A percentile compares a stretch with the other conserved stretches of the same genome.
phyloP scores from a whole-genome alignment of 2,113 vertebrate genomes.

The Ochotona curzoniae region DNA sequence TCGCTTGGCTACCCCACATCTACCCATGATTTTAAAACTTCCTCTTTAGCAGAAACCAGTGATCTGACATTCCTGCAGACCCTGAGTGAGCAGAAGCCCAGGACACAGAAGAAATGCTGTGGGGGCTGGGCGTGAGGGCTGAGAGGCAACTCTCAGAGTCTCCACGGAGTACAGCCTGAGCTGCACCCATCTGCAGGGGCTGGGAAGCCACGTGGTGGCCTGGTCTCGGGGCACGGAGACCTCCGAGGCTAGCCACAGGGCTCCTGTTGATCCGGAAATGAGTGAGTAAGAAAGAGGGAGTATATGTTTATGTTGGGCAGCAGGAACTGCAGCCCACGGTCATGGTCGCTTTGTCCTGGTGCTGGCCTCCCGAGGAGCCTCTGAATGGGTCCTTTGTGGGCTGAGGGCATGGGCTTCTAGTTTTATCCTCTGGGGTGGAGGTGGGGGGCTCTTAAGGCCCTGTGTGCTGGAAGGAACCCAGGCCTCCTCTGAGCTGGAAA shows the following conservation, averaged over 20 bases:
- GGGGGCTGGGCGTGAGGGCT: too few relatives aligned
- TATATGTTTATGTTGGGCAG: neutral
- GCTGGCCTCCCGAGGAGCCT: neutral
- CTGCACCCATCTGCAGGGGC: neutral
- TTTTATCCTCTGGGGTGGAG: neutral
- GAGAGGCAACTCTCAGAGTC: neutral
- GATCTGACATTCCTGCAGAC: neutral
- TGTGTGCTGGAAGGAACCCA: slow-evolving; percentile 13
- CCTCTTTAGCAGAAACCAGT: neutral
- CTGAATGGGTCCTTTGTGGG: slow-evolving; percentile 36
- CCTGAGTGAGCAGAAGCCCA: neutral
- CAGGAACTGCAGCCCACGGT: neutral
- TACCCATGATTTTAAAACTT: neutral
- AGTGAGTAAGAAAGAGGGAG: neutral
- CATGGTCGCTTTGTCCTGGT: neutral
- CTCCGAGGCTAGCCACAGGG: neutral
- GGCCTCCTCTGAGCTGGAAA: neutral
- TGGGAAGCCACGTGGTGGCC: neutral
- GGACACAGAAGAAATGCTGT: too few relatives aligned
- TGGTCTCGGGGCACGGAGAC: neutral
- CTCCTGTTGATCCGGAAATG: neutral
- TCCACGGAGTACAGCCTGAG: accelerated
- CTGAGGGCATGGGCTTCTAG: neutral
- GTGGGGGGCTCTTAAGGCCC: neutral
- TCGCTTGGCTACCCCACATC: neutral